Base-by-base conservation (phyloP, 2,113 vertebrate species). In the Suricata suricatta region DNA sequence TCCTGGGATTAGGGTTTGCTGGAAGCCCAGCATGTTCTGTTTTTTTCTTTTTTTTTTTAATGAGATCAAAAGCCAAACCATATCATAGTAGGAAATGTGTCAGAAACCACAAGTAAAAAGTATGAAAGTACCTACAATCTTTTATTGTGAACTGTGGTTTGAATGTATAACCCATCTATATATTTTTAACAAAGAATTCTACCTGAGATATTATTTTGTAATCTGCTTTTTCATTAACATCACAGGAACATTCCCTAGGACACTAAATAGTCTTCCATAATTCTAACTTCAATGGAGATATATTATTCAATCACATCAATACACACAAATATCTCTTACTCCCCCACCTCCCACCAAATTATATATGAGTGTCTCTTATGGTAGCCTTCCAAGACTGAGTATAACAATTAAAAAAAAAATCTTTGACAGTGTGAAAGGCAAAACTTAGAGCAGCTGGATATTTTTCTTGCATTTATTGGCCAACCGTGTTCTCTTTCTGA, bases 61-160 rank as follows among this genome's bases (percentile, higher is more conserved):
- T 60, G 83, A 84, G 92, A 50, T 68, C 27, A 87, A 77, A 95
- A 71, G 29, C 10, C n/a, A 82, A 89, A 52, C 41, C n/a, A 66
- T 60, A 44, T 54, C 52, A 69, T 29, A 80, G 19, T 86, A 63
- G 52, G 69, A 74, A 93, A 95, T 52, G 23, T 35, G 23, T 64
- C 96, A 90, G 17, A 95, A 95, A 66, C 41, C 44, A 60, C n/a
- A 87, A 69, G 64, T 52, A 88, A 64, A 64, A 74, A 84, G 60
- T 41, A 7, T 14, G 84, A 86, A 95, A 91, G 10, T 15, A 80
- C 63, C 7, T 90, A n/a, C 27, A 85, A 50, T 80, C 44, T 9
- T 31, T 31, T 21, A 17, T 83, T 41, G 91, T 23, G 85, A 44
- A 77, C 44, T 83, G 15, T 81, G 11, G 35, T 83, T 19, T 68